Evolutionary conservation across 64 coral and sea anemone genomes (phyloP).

Genomic region (Hydrozoanthus tunicans): DNA sequence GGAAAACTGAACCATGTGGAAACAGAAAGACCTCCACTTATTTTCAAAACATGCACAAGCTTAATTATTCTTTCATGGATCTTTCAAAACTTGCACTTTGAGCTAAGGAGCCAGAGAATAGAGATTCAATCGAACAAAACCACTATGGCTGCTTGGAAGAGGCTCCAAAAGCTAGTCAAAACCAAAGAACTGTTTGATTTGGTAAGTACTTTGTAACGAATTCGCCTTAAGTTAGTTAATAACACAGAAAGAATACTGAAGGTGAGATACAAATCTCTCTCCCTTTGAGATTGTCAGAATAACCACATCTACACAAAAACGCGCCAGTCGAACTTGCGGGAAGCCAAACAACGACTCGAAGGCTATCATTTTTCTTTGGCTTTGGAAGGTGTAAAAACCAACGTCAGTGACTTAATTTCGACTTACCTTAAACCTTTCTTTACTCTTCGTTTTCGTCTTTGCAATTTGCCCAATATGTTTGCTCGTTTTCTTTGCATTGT

Average conservation of each 20-base stretch:
- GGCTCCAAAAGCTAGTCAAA: slow-evolving; percentile 36
- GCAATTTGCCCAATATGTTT: too few relatives aligned
- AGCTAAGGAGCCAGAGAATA: background rate
- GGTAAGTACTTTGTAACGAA: slow-evolving; percentile 6
- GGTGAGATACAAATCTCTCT: background rate
- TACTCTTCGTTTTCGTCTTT: too few relatives aligned
- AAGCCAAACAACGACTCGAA: background rate
- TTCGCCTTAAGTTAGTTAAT: background rate
- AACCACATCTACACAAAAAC: background rate
- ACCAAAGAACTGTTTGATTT: slow-evolving; percentile 54
- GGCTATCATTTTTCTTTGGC: background rate
- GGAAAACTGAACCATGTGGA: too few relatives aligned
- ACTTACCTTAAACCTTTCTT: background rate
- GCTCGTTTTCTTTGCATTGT: too few relatives aligned
- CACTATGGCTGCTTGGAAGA: slow-evolving; percentile 51
- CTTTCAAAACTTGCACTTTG: background rate
- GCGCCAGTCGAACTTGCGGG: background rate
- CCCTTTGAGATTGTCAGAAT: background rate
- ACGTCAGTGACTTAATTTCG: background rate
- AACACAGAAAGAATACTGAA: background rate
- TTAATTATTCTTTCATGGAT: background rate
- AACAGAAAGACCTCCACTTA: background rate
- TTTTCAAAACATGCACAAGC: background rate
- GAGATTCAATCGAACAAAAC: background rate
- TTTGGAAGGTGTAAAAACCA: background rate